Evolutionary conservation across 1,140 invertebrate species (phyloP).

Genomic region (Zaprionus tsacasi): DNA sequence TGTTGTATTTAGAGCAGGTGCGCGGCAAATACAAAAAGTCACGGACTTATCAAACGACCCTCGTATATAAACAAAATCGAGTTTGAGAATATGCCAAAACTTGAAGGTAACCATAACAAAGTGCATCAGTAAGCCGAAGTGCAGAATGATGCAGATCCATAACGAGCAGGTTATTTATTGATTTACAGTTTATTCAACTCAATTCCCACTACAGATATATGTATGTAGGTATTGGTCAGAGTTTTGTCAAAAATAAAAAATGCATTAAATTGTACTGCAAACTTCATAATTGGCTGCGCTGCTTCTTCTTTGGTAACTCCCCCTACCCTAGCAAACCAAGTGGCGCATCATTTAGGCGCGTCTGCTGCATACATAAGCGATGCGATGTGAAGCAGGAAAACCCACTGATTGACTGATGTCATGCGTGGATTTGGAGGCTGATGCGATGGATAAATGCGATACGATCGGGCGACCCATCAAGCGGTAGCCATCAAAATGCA

Average conservation of each 20-base stretch:
- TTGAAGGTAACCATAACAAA: not conserved
- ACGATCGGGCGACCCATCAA: slow-evolving; percentile 13
- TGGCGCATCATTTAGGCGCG: slow-evolving; percentile 17
- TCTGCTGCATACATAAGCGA: slow-evolving; percentile 32
- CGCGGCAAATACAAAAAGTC: too few relatives aligned
- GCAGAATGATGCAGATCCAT: not conserved
- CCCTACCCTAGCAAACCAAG: not conserved
- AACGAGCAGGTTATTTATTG: not conserved
- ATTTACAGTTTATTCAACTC: slow-evolving; percentile 43
- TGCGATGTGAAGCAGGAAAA: slow-evolving; percentile 31
- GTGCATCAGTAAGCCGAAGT: not conserved
- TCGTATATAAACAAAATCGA: too few relatives aligned
- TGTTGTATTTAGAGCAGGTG: too few relatives aligned
- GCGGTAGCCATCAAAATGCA: slow-evolving; percentile 57
- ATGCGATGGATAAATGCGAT: not conserved
- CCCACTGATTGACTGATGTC: slow-evolving; percentile 50
- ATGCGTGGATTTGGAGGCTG: slow-evolving; percentile 20
- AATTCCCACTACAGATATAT: not conserved
- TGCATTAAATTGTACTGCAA: slow-evolving; percentile 10
- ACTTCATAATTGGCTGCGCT: not conserved
- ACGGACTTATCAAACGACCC: too few relatives aligned
- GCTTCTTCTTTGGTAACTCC: not conserved
- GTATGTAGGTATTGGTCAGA: not conserved
- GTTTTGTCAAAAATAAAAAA: not conserved
- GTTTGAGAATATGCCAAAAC: not conserved